Base-by-base conservation (phyloP, 1,140 invertebrate species). In the Tribolium madens region DNA sequence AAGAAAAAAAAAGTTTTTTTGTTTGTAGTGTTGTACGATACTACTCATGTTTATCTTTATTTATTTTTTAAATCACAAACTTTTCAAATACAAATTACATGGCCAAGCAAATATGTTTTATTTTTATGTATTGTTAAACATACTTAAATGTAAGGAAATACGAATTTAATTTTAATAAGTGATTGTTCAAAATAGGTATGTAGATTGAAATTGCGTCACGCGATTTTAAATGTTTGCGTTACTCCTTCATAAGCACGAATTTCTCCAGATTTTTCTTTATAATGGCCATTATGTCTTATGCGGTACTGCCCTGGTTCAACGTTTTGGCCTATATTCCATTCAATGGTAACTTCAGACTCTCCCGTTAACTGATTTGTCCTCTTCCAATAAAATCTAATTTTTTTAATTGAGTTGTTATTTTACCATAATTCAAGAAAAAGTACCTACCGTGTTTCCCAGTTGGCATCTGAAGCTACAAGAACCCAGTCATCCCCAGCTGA, bases 371-470 rank as follows among this genome's bases (percentile, higher is more conserved):
- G 15, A 33, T 36, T 52, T 6, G 83, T 88, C 73, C 90, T 84
- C 14, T 81, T 78, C 91, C 91, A 92, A 71, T 85, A 82, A 76
- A 91, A 90, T 83, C 91, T 91, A 76, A 57, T 83, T 4, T 46
- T 74, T 73, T 73, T 10, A 10, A 42, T n/a, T n/a, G n/a, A n/a
- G n/a, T n/a, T n/a, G 9, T 42, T n/a, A 42, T 42, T 4, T 42
- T 42, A 42, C 2, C 21, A 26, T 26, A 52, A 57, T 18, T n/a
- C 4, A 57, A 21, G 4, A 57, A 78, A 73, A 77, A 81, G 80
- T 86, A 90, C 89, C 85, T 86, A 90, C 89, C 85, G 89, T 0
- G 93, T 94, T 83, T 92, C 90, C 92, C 93, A 94, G 81, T 90
- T 88, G 12, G 89, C 89, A 81, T 94, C 93, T 0, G 90, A 93